Evolutionary conservation across 2,113 vertebrate species (phyloP).

Genomic region (Cacatua alba): DNA sequence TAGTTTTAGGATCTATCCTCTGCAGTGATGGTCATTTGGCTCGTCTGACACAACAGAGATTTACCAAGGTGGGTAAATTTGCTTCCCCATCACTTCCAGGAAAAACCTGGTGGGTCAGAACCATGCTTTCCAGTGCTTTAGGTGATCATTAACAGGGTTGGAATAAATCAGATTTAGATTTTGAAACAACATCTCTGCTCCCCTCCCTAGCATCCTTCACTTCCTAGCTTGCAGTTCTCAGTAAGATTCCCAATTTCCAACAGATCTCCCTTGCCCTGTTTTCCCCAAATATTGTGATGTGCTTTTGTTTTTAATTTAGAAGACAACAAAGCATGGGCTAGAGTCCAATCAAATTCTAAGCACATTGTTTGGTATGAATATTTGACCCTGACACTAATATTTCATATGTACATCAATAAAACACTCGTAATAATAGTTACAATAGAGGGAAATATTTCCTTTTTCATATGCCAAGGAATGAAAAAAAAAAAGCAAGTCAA

Average conservation of each 20-base stretch:
- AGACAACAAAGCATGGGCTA: neutral
- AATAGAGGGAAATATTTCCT: neutral
- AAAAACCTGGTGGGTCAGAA: neutral
- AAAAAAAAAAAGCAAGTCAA: neutral
- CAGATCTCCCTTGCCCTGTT: neutral
- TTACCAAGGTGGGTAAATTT: neutral
- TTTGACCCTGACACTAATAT: neutral
- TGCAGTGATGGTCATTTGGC: accelerated
- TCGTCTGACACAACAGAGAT: neutral
- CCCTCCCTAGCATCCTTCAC: neutral
- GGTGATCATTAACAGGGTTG: neutral
- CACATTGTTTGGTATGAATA: neutral
- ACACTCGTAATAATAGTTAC: neutral
- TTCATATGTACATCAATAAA: neutral
- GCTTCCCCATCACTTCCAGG: neutral
- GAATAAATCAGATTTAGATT: neutral
- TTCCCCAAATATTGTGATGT: neutral
- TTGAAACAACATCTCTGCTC: neutral
- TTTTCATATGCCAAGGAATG: neutral
- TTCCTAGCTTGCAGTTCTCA: neutral
- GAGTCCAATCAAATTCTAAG: neutral
- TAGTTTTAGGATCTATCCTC: neutral
- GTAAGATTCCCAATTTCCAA: neutral
- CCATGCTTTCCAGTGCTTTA: neutral
- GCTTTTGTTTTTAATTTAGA: neutral